Percentiles rank a stretch among this genome's conserved stretches.
These are phyloP conservation scores for Bubo scandiacus DNA, from an alignment of 2,113 vertebrate genomes.

Conservation along the genomic window DNA sequence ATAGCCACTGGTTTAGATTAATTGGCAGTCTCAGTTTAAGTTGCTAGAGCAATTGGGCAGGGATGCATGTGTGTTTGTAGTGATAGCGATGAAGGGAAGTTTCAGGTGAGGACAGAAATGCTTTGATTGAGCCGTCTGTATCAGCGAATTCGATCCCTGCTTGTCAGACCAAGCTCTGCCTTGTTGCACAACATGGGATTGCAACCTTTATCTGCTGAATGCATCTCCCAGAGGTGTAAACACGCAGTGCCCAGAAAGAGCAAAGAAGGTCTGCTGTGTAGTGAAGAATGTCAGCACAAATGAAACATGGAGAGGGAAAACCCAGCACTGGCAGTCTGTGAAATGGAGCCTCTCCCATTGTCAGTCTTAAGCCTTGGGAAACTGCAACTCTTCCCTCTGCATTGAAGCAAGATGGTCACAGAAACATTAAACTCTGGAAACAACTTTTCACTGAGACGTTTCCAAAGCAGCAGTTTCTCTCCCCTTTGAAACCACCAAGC, in stretches of 20 bases:
- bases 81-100: background rate
- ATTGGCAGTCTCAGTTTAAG: background rate
- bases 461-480: background rate
- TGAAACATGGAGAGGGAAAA: background rate
- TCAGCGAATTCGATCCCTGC: background rate
- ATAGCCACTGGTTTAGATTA: background rate
- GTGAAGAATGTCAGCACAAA: background rate
- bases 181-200: background rate
- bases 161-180: background rate
- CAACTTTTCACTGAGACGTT: background rate
- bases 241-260: background rate
- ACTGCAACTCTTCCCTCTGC: background rate
- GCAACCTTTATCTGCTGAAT: background rate
- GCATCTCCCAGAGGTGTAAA: background rate
- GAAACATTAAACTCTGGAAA: background rate
- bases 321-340: background rate
- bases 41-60: background rate
- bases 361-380: background rate
- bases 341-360: background rate
- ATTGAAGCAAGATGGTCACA: background rate
- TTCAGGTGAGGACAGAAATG: conserved; percentile 11
- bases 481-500: background rate
- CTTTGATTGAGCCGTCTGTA: background rate
- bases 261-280: background rate
- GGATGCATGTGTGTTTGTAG: background rate